Evolutionary conservation across 2,888 invertebrate genomes (phyloP), one percentile per base, ranked within the genome.

Genomic region (Serrognathus titanus): DNA sequence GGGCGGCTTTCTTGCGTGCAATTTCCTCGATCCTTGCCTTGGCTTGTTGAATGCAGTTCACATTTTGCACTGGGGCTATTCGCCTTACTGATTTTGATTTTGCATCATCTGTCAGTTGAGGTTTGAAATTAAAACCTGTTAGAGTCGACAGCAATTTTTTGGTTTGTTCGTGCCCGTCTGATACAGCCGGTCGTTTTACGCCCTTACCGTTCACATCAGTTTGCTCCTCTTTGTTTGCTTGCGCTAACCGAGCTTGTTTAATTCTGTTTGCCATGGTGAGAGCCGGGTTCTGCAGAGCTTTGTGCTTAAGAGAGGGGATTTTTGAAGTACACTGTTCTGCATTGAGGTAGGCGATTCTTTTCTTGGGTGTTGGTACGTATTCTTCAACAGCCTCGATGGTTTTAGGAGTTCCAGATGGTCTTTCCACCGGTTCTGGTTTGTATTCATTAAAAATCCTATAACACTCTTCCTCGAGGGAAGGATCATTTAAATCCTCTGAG

Each of bases 361-460:
- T 90, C 69, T 84, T 88, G 16, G 80, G 79, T 2, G 72, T 51
- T 1, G 57, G 41, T 12, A 59, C 47, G 46, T 68, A 62, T 38
- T 66, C 57, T 31, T 70, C 72, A 35, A 70, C 68, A 1, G 60
- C 55, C 48, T 71, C 69, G 12, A 62, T 62, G 57, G 65, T 46
- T 5, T 16, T 38, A 12, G 10, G 36, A 38, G 51, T 9, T 47
- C 53, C 59, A 13, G 57, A 53, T 6, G 51, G 48, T 39, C 53
- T 61, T 31, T 45, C 39, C 55, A 46, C 35, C 8, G 45, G 48
- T 47, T 61, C 59, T n/a, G 55, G 62, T 48, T 85, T 84, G 77
- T 88, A 85, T 77, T 92, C 90, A 76, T 92, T 90, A 77, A 92
- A 94, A 67, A 94, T 93, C 78, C 84, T 87, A 70, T 89, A 85